These are phyloP conservation scores for Masnerella sp. DNA, from an alignment of 2,888 invertebrate species.

Conservation along the genomic window DNA sequence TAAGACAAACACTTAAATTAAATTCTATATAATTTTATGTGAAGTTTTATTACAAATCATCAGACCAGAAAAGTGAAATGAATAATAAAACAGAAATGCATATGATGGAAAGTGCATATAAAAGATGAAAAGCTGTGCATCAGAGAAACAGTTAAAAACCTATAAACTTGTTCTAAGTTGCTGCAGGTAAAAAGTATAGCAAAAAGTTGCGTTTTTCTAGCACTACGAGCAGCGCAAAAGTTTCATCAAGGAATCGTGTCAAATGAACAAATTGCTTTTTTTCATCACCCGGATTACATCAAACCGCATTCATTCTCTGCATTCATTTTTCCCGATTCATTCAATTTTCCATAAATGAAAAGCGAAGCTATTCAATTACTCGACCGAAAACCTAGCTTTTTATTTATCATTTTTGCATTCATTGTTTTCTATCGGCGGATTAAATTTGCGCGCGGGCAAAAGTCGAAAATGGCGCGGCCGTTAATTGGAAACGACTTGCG, in stretches of 20 bases:
- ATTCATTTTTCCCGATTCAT: slow-evolving; percentile 5
- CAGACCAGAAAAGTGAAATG: too few relatives aligned
- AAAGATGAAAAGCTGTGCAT: too few relatives aligned
- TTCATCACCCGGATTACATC: slow-evolving; percentile 11
- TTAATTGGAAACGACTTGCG: slow-evolving; percentile 22
- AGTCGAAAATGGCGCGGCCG: slow-evolving; percentile 1
- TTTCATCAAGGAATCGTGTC: slow-evolving; percentile 42
- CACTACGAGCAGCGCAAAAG: too few relatives aligned
- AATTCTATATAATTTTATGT: too few relatives aligned
- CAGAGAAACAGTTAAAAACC: too few relatives aligned
- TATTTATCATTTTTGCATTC: background rate
- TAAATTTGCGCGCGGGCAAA: background rate
- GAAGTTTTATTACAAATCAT: too few relatives aligned
- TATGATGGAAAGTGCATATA: too few relatives aligned
- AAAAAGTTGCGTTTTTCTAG: too few relatives aligned
- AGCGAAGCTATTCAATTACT: slow-evolving; percentile 35
- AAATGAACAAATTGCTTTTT: slow-evolving; percentile 41
- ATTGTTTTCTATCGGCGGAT: background rate
- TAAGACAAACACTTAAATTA: too few relatives aligned
- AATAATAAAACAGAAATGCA: too few relatives aligned
- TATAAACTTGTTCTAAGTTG: too few relatives aligned
- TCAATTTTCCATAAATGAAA: slow-evolving; percentile 22
- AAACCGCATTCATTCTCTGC: slow-evolving; percentile 25
- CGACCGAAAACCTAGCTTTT: background rate
- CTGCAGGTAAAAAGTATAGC: too few relatives aligned